These are phyloP conservation scores for Druceiella hillmani DNA, from an alignment of 2,888 invertebrate species.

Conservation along the genomic window DNA sequence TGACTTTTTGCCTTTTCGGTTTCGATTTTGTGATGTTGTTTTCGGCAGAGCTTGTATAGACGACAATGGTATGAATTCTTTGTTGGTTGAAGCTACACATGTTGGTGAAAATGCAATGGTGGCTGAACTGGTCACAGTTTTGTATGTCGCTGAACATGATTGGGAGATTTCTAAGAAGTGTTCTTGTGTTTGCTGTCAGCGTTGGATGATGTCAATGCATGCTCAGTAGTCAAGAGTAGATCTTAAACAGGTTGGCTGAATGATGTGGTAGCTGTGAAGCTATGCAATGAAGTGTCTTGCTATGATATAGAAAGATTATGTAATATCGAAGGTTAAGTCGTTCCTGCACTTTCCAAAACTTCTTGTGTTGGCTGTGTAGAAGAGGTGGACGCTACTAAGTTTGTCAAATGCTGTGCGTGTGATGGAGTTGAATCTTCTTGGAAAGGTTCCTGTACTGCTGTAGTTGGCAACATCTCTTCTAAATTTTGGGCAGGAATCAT, in stretches of 20 bases:
- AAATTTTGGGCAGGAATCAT: not conserved
- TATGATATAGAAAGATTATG: conserved; percentile 6
- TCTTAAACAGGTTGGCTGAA: conserved; percentile 4
- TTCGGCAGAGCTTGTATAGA: conserved; percentile 17
- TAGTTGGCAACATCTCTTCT: conserved; percentile 8
- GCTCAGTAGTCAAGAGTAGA: conserved; percentile 3
- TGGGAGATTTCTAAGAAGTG: conserved; percentile 6
- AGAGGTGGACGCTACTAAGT: conserved; percentile 7
- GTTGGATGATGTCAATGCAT: conserved; percentile 9
- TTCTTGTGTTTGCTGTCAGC: conserved; percentile 8
- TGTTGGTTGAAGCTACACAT: conserved; percentile 12
- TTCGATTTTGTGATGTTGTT: conserved; percentile 15
- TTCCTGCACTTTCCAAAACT: conserved; percentile 5
- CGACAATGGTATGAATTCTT: conserved; percentile 13
- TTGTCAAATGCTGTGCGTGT: conserved; percentile 8
- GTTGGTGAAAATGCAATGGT: conserved; percentile 10
- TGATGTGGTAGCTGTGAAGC: conserved; percentile 8
- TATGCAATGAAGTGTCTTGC: conserved; percentile 6
- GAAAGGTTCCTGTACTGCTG: conserved; percentile 5
- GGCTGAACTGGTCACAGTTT: conserved; percentile 7
- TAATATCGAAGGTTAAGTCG: conserved; percentile 5
- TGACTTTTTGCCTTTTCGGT: conserved; percentile 13
- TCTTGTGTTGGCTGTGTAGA: conserved; percentile 6
- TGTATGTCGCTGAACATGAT: conserved; percentile 8
- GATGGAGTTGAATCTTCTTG: too few species aligned